Evolutionary conservation across 2,113 vertebrate genomes (phyloP), one percentile per base, ranked within the genome.

Genomic region (Emydura subglobosa): DNA sequence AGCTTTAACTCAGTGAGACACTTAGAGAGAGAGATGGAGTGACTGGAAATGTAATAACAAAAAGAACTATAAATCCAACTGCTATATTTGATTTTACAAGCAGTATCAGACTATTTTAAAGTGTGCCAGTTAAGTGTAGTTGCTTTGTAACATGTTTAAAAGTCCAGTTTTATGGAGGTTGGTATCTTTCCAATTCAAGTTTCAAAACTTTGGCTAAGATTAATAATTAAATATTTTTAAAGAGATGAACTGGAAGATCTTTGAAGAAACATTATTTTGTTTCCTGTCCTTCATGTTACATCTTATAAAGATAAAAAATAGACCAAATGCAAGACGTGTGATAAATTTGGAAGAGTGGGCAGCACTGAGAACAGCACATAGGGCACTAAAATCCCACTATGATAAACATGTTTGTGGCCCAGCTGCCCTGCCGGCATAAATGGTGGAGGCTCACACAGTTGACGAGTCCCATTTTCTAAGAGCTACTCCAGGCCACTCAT

Each of bases 21-120:
- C 42, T 5, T 29, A 6, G 16, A 6, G 39, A 79, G 79, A 27
- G 5, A 34, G 53, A 86, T 3, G 4, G 50, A 51, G 10, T 53
- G 76, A 85, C 7, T 2, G 94, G 95, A 92, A 94, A 95, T 94
- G 85, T 95, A 94, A 72, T 85, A 95, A 90, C 80, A 92, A 39
- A 86, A 31, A 42, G 44, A 61, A 65, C 80, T 82, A 84, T 55
- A 82, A 47, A 55, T 87, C 7, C 9, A 92, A 82, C 65, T 21
- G 22, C 90, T 83, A 1, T 22, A 24, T 29, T 65, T 85, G 87
- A 83, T 91, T 90, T 95, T 94, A 87, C 6, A 87, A 59, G 84
- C 80, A 83, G 51, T 59, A 78, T 47, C 84, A 91, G 76, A 84
- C 44, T 91, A 83, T 51, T 68, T 96, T 94, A 44, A 88, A 92